phyloP scores from a whole-genome alignment of 2,797 vertebrate genomes.

The Lagocephalus sceleratus region DNA sequence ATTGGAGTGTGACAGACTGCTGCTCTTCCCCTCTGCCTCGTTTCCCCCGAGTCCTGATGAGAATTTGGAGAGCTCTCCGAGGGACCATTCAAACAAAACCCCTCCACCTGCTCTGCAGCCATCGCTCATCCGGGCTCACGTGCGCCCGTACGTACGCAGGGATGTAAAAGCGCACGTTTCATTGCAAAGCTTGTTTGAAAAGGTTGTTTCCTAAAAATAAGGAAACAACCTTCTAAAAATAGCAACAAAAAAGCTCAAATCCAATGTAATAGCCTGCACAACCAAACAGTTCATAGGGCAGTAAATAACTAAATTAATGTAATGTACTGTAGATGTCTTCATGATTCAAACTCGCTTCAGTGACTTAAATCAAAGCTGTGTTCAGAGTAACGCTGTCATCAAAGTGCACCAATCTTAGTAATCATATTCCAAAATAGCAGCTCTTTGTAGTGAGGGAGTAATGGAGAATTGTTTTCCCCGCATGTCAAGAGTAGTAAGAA shows the following conservation, averaged over 20 bases:
- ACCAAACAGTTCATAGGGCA: background rate
- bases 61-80: conserved; percentile 65
- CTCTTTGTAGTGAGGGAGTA: too few relatives aligned
- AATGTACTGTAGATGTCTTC: conserved; percentile 14
- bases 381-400: too few relatives aligned
- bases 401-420: too few relatives aligned
- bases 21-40: conserved; percentile 70
- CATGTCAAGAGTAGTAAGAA: too few relatives aligned
- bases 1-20: conserved; percentile 53
- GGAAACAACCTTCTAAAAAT: too few relatives aligned
- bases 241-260: too few relatives aligned
- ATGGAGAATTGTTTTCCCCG: too few relatives aligned
- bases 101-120: conserved; percentile 26
- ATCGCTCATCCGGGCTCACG: conserved; percentile 6
- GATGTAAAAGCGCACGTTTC: conserved; percentile 1
- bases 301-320: conserved; percentile 2
- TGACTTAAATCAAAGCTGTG: conserved; percentile 5
- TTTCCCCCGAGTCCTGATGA: conserved; percentile 67
- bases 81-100: conserved; percentile 30
- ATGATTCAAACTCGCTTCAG: conserved; percentile 14
- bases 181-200: background rate
- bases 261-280: too few relatives aligned
- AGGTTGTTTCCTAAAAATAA: too few relatives aligned
- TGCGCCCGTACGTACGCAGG: conserved; percentile 19
- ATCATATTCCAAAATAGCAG: too few relatives aligned